Conservation (phyloP, 2,113 vertebrate species). For the Hirundichthys speculiger region DNA sequence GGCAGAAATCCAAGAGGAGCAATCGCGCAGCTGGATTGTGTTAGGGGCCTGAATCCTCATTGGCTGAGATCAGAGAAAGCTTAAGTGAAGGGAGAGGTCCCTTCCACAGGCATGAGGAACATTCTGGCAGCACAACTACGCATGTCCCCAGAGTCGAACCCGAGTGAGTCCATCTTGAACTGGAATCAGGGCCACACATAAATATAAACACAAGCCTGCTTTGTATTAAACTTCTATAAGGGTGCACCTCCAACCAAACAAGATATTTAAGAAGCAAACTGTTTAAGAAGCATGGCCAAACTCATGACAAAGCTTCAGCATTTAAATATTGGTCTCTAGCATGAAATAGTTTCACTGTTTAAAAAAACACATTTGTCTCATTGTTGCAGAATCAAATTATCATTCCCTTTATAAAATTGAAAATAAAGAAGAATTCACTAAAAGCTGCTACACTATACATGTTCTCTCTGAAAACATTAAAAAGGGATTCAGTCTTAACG, state of each 20-base stretch:
- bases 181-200: slow-evolving; percentile 36
- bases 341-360: no score
- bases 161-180: slow-evolving; percentile 38
- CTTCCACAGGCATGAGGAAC: slow-evolving; percentile 66
- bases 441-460: no score
- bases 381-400: no score
- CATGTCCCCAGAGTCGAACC: slow-evolving; percentile 28
- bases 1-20: slow-evolving; percentile 32
- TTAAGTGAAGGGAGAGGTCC: slow-evolving; percentile 65
- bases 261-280: no score
- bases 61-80: slow-evolving; percentile 53
- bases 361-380: no score
- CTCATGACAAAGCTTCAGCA: no score
- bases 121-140: slow-evolving; percentile 55
- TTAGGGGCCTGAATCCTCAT: slow-evolving; percentile 51
- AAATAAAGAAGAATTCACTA: no score
- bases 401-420: no score
- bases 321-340: no score
- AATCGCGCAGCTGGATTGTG: slow-evolving; percentile 53
- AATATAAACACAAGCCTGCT: slow-evolving; percentile 5
- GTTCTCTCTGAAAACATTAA: no score
- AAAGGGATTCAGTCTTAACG: no score
- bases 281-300: no score
- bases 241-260: slow-evolving; percentile 41
- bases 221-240: slow-evolving; percentile 45